phyloP scores from a whole-genome alignment of 1,140 invertebrate species.

The Neodiprion lecontei region DNA sequence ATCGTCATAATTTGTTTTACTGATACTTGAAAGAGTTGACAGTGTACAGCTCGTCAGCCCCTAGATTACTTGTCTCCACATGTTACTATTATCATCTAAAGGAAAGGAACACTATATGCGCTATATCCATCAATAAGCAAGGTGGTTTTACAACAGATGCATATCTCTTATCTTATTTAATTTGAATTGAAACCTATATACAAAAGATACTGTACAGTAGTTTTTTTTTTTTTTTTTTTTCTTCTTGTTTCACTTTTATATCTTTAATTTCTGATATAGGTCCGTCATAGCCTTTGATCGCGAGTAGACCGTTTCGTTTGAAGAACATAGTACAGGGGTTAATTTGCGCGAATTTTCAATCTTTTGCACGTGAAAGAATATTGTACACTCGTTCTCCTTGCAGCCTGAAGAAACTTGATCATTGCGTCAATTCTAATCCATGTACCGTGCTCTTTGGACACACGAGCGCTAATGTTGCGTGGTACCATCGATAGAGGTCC shows the following conservation, averaged over 20 bases:
- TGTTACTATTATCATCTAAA: conserved; percentile 38
- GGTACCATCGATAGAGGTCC: conserved; percentile 33
- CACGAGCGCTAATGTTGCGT: conserved; percentile 32
- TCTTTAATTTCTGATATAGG: conserved; percentile 28
- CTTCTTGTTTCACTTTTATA: no score
- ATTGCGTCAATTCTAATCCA: conserved; percentile 25
- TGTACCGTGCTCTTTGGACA: conserved; percentile 40
- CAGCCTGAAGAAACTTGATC: conserved; percentile 11
- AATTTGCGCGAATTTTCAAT: conserved; percentile 29
- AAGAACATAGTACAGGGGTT: conserved; percentile 40
- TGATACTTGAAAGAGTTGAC: conserved; percentile 20
- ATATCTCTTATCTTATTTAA: conserved; percentile 35
- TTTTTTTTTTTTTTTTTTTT: conserved; percentile 26
- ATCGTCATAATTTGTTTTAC: conserved; percentile 16
- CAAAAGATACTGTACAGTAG: conserved; percentile 44
- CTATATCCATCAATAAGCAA: conserved; percentile 49
- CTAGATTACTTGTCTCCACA: conserved; percentile 32
- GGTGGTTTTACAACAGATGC: conserved; percentile 41
- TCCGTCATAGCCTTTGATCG: conserved; percentile 45
- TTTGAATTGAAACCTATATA: conserved; percentile 47
- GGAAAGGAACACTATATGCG: conserved; percentile 47
- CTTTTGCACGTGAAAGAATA: conserved; percentile 9
- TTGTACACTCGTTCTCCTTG: conserved; percentile 1
- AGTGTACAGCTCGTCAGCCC: conserved; percentile 42
- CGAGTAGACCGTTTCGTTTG: conserved; percentile 41